These are phyloP conservation scores for Pocota personata DNA, from an alignment of 2,888 invertebrate genomes.

Conservation along the genomic window DNA sequence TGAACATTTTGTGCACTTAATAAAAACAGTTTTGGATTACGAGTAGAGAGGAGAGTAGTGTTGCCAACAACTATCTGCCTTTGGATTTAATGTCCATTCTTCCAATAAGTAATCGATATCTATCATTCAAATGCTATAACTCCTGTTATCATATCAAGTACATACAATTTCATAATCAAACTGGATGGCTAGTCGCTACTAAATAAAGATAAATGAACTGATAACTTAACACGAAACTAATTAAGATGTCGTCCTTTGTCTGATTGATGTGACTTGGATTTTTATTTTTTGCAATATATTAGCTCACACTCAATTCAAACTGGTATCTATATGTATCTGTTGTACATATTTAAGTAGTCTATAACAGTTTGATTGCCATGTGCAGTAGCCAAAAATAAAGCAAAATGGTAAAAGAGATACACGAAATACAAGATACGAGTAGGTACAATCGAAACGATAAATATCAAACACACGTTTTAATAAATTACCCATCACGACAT, in stretches of 20 bases:
- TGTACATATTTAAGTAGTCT: background rate
- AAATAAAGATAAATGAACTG: constrained; percentile 11
- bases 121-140: no score
- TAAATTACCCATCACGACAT: constrained; percentile 12
- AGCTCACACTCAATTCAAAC: background rate
- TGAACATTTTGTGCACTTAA: no score
- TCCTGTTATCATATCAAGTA: background rate
- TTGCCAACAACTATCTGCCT: no score
- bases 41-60: no score
- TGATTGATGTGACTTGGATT: background rate
- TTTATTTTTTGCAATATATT: background rate
- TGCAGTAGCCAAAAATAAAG: background rate
- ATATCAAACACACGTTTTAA: constrained; percentile 10
- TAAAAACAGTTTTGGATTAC: no score
- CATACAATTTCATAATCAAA: background rate
- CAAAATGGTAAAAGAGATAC: background rate
- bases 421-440: background rate
- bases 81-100: no score
- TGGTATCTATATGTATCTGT: background rate
- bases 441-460: background rate
- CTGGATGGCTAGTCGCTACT: background rate
- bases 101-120: no score
- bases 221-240: constrained; percentile 9
- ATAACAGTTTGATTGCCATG: background rate
- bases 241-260: background rate